phyloP scores from a whole-genome alignment of 2,113 vertebrate genomes.

The Abramis brama region DNA sequence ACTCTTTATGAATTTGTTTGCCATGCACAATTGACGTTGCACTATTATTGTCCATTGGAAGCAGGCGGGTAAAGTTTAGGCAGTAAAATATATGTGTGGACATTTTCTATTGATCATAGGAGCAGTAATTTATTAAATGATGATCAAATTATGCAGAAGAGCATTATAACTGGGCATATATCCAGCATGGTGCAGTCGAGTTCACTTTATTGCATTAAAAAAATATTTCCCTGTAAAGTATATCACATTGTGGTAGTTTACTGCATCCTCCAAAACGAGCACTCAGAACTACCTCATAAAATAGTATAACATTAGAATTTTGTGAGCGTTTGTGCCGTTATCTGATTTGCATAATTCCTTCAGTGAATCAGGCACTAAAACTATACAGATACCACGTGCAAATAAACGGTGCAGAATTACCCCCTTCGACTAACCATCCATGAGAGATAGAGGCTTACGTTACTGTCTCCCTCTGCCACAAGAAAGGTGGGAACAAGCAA shows the following conservation, averaged over 20 bases:
- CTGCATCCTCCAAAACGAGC: not conserved
- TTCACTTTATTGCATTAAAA: not conserved
- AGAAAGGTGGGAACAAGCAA: conserved; percentile 78
- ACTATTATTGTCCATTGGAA: not conserved
- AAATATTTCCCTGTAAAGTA: not conserved
- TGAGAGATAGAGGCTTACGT: conserved; percentile 76
- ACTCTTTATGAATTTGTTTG: not conserved
- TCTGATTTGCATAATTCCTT: conserved; percentile 17
- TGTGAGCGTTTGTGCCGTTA: not conserved
- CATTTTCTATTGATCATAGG: not conserved
- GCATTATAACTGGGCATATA: not conserved
- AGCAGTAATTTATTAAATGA: not conserved
- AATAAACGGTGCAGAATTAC: conserved; percentile 20
- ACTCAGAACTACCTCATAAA: not conserved
- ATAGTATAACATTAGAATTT: not conserved
- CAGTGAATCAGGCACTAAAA: not conserved
- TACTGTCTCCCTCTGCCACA: conserved; percentile 72
- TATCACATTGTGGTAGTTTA: not conserved
- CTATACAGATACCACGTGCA: not conserved
- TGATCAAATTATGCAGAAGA: not conserved
- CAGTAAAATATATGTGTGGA: not conserved
- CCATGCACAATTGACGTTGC: not conserved
- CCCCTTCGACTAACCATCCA: conserved; percentile 62
- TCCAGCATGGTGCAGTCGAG: not conserved
- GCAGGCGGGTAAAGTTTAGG: not conserved